phyloP scores from a whole-genome alignment of 2,113 vertebrate genomes.

The Mohoua ochrocephala region DNA sequence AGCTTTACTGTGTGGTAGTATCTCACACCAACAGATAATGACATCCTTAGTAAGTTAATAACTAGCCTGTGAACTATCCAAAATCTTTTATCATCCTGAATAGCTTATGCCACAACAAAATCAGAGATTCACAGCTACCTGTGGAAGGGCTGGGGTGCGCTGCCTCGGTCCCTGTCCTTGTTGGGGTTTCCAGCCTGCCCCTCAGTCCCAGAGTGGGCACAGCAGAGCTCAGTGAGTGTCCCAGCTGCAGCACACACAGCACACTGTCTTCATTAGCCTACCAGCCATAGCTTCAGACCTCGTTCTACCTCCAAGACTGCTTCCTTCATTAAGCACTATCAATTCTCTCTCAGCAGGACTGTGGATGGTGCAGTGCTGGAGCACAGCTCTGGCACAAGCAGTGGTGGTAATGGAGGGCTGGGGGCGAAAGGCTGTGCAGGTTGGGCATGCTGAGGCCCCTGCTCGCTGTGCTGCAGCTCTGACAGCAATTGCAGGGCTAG shows the following conservation, averaged over 20 bases:
- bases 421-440: neutral
- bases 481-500: neutral
- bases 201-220: neutral
- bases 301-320: neutral
- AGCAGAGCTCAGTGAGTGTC: neutral
- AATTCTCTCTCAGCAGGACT: neutral
- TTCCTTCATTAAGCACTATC: neutral
- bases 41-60: neutral
- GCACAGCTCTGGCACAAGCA: neutral
- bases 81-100: neutral
- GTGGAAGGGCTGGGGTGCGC: neutral
- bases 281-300: neutral
- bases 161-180: neutral
- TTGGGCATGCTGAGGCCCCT: neutral
- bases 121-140: neutral
- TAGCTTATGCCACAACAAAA: neutral
- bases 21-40: neutral
- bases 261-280: neutral
- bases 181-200: neutral
- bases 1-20: neutral
- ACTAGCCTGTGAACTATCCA: neutral
- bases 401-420: neutral
- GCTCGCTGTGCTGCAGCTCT: neutral
- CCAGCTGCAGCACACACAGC: neutral
- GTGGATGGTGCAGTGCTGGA: accelerated